Conservation (phyloP, 2,113 vertebrate genomes). For the Silurus meridionalis region DNA sequence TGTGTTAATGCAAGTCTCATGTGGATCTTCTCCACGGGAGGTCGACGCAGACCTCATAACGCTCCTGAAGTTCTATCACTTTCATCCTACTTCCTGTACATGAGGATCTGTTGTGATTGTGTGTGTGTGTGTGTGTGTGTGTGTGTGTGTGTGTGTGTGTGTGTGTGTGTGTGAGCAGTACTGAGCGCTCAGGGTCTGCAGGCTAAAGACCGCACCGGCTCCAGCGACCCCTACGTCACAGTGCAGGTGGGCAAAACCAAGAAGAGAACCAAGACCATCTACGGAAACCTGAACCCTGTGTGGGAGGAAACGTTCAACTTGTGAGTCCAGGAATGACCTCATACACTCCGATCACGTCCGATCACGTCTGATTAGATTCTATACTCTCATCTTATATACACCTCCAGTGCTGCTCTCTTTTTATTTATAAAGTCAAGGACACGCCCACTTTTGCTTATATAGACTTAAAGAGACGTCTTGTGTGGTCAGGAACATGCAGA, state of each 20-base stretch:
- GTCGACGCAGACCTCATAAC: background rate
- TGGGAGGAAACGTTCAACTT: constrained; percentile 98
- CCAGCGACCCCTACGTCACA: constrained; percentile 95
- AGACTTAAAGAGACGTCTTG: background rate
- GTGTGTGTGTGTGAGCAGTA: constrained; percentile 71
- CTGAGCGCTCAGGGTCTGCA: constrained; percentile 94
- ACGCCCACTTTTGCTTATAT: background rate
- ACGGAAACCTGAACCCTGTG: constrained; percentile 93
- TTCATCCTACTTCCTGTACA: background rate
- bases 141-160: constrained; percentile 11
- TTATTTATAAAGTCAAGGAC: background rate
- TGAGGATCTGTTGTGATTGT: constrained; percentile 19
- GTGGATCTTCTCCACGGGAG: background rate
- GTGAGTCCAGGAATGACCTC: constrained; percentile 75
- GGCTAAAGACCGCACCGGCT: constrained; percentile 96
- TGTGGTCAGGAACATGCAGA: background rate
- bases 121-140: constrained; percentile 53
- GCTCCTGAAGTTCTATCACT: background rate
- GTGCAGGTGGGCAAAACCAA: constrained; percentile 98
- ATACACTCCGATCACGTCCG: background rate
- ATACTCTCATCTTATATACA: background rate
- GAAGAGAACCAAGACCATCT: constrained; percentile 97
- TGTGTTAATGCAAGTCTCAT: background rate
- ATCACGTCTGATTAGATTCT: no score
- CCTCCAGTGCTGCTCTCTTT: background rate